Conservation (phyloP, 2,113 vertebrate species). For the Mastomys coucha region DNA sequence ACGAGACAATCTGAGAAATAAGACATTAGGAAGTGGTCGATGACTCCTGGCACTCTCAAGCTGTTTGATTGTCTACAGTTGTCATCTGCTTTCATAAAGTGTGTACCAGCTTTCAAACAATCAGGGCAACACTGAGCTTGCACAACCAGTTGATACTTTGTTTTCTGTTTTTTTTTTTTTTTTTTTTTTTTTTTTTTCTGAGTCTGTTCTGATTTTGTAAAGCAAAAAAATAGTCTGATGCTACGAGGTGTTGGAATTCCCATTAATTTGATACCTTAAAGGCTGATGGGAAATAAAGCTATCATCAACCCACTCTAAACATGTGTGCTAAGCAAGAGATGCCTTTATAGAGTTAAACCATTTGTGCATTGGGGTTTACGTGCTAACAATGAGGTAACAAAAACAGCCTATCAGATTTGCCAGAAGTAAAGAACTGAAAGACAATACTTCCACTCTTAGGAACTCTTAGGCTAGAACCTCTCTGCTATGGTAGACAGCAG, state of each 20-base stretch:
- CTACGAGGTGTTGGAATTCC: background rate
- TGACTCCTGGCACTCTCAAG: background rate
- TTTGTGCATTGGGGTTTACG: background rate
- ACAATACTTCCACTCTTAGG: background rate
- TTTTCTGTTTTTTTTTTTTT: no score
- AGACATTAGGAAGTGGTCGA: constrained; percentile 45
- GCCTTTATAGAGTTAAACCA: background rate
- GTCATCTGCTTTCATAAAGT: constrained; percentile 55
- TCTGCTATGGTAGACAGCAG: background rate
- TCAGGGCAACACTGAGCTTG: background rate
- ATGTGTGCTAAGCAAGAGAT: background rate
- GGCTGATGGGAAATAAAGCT: background rate
- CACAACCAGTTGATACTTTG: no score
- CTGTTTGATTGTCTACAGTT: constrained; percentile 66
- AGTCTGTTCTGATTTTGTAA: no score
- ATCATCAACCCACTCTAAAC: background rate
- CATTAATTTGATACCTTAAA: background rate
- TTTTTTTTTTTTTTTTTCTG: no score
- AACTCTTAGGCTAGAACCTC: background rate
- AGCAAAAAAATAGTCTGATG: background rate
- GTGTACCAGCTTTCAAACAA: constrained; percentile 34
- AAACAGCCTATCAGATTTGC: background rate
- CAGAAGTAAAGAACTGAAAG: background rate
- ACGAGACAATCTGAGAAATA: constrained; percentile 50
- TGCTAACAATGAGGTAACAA: background rate